Base-by-base conservation (phyloP, 2,888 invertebrate species). In the Trissolcus japonicus region DNA sequence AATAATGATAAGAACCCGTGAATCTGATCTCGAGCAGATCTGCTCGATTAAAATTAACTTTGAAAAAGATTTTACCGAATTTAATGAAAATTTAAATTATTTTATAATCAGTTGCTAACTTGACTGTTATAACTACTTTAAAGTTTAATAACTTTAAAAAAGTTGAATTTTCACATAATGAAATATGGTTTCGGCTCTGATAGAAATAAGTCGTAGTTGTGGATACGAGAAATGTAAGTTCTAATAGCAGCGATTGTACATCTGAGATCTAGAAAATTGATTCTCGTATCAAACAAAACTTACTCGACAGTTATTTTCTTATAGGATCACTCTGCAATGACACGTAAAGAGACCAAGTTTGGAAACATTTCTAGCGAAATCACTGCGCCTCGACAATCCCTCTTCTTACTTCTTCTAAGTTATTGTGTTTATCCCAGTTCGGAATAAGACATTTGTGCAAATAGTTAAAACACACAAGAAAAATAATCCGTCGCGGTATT, bases 221-320 rank as follows among this genome's bases (percentile, higher is more conserved):
- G 35, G 35, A 35, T 35, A 35, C 11, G 35, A 35, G 35, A 35
- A 62, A 50, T 14, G 14, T 62, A 62, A 53, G 53, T 53, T 53
- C 14, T 16, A n/a, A n/a, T n/a, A 62, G 11, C 53, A 41, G 19
- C 41, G 21, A 19, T 40, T 17, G 35, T 3, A 51, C 7, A 35
- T 35, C 9, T 7, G 6, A 21, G 29, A 51, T 6, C 19, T 48
- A 19, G 41, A 13, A 63, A 65, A 56, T 35, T 57, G 57, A 59
- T 67, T 29, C 41, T 43, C 21, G 43, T 53, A 67, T 67, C 50
- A 53, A 59, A 59, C 57, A 50, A 57, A 59, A 59, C 48, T 48
- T 51, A 19, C 53, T 51, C 51, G 67, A 67, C 67, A 51, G 56
- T 48, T 66, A 66, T 66, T 66, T 66, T 57, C 57, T 55, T 66